Evolutionary conservation across 2,797 vertebrate species (phyloP).

Genomic region (Channa striata): DNA sequence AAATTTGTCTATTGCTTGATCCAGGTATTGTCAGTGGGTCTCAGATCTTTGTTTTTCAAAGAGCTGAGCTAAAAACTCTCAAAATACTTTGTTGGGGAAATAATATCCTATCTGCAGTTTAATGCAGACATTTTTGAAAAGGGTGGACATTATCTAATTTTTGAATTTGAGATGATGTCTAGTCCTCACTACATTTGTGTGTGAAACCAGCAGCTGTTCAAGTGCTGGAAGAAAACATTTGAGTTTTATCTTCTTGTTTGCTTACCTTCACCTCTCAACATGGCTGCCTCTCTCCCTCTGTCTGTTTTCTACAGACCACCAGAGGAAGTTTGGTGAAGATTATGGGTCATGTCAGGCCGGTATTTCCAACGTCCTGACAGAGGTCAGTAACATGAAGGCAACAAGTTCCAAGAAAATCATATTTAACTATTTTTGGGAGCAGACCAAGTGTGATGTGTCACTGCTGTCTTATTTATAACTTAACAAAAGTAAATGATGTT

Average conservation of each 20-base stretch:
- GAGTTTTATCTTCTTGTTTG: slow-evolving; percentile 28
- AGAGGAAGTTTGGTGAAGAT: slow-evolving; percentile 87
- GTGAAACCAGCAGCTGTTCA: slow-evolving; percentile 48
- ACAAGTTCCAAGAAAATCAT: slow-evolving; percentile 1
- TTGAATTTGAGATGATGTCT: background rate
- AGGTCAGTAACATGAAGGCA: slow-evolving; percentile 60
- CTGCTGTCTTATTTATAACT: background rate
- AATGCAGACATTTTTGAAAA: background rate
- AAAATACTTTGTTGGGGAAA: no score
- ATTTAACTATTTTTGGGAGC: background rate
- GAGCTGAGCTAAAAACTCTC: no score
- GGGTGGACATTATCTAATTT: background rate
- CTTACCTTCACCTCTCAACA: slow-evolving; percentile 39
- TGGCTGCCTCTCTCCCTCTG: background rate
- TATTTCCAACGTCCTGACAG: slow-evolving; percentile 81
- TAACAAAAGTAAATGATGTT: background rate
- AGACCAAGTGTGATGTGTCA: slow-evolving; percentile 2
- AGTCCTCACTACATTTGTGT: background rate
- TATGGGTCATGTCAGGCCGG: slow-evolving; percentile 95
- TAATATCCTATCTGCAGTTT: background rate
- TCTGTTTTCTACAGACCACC: slow-evolving; percentile 82
- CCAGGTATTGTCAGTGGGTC: no score
- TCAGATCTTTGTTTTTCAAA: no score
- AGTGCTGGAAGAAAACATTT: slow-evolving; percentile 74
- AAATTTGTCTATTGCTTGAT: no score